Base-by-base conservation (phyloP, 2,113 vertebrate genomes). In the Thunnus maccoyii region DNA sequence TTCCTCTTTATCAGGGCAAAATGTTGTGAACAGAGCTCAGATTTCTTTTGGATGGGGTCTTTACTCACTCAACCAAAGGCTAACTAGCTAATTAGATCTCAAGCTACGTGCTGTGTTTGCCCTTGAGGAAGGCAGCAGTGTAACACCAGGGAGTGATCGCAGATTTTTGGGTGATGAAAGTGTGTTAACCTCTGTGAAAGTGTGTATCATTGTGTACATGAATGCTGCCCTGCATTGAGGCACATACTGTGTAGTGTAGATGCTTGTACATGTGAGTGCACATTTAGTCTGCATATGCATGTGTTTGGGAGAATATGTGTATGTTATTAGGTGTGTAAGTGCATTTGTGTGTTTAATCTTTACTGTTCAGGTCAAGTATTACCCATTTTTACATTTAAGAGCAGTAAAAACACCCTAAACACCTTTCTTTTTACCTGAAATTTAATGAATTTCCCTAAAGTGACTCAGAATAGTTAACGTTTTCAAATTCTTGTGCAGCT, bases 11-110 rank as follows among this genome's bases (percentile, higher is more conserved):
- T 82, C 78, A 60, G 65, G 69, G 67, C 25, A 65, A 80, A 83
- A 80, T 82, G 81, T 85, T 52, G 36, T 48, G 63, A 83, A 76
- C 85, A 72, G 56, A 76, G 86, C 55, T 86, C 79, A 51, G 62
- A 77, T 80, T 88, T 82, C 47, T 75, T 69, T 63, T 72, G 52
- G 83, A 73, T 84, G 68, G 71, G 62, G 72, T 78, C 76, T 83
- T 85, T 84, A 83, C 46, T 83, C 77, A 89, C 61, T 84, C 72
- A 86, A 77, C 70, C 76, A 78, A 72, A 88, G 76, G 83, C 78
- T 86, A 86, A 88, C 85, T 64, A 85, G 85, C 76, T 92, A 86
- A 90, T 90, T 86, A 88, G 81, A 88, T 87, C 83, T 88, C 47
- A 60, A 68, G 54, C 74, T 85, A 85, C 91, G 84, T 83, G 82